Percentiles rank a stretch among this genome's conserved stretches.
Conservation (phyloP, 2,113 vertebrate genomes). For the Eulacestoma nigropectus region DNA sequence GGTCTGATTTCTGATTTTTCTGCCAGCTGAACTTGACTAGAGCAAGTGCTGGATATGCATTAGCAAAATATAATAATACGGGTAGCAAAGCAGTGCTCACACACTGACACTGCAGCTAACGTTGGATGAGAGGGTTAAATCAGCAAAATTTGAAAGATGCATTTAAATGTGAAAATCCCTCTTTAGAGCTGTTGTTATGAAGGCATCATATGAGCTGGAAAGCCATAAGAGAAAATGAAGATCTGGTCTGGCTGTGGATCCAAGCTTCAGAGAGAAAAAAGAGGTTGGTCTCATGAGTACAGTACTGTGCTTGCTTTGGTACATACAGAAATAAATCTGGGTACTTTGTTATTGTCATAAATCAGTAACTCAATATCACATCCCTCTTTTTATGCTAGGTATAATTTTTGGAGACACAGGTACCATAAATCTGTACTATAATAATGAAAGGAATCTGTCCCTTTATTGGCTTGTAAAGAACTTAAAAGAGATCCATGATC, state of each 20-base stretch:
- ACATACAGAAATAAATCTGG: background rate
- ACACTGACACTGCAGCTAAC: background rate
- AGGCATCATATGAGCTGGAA: background rate
- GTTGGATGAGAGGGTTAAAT: background rate
- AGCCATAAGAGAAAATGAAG: background rate
- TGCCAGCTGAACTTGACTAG: background rate
- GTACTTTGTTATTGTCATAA: background rate
- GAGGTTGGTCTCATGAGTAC: background rate
- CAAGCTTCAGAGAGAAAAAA: background rate
- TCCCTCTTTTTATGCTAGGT: background rate
- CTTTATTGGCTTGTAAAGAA: background rate
- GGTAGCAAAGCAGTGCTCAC: background rate
- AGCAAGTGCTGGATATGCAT: background rate
- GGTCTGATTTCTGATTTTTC: background rate
- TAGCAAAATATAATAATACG: background rate
- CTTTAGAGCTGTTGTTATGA: background rate
- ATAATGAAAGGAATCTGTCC: background rate
- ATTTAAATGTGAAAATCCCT: constrained; percentile 21
- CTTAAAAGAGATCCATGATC: background rate
- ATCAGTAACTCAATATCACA: background rate
- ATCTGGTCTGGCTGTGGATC: background rate
- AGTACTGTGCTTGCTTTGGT: background rate
- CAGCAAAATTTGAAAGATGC: background rate
- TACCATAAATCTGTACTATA: background rate
- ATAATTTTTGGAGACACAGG: background rate